A percentile compares a stretch with the other conserved stretches of the same genome.
Conservation (phyloP, 2,888 invertebrate genomes). For the Parnassius glacialis region DNA sequence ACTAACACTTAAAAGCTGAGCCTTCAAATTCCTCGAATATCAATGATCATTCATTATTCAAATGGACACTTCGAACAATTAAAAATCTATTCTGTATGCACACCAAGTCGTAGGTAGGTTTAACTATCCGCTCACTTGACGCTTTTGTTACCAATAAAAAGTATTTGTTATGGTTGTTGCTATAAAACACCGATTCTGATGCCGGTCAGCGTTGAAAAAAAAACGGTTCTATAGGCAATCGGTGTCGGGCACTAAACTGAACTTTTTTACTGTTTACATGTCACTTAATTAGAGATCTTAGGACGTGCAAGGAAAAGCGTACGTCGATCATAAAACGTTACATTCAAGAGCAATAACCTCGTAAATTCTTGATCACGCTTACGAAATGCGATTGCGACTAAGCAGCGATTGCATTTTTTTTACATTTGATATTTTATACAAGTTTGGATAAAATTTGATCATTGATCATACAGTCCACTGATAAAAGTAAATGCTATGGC, state of each 20-base stretch:
- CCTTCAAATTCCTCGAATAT: slow-evolving; percentile 55
- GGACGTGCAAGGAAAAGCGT: slow-evolving; percentile 45
- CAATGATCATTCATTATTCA: slow-evolving; percentile 61
- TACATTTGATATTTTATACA: background rate
- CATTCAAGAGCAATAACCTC: slow-evolving; percentile 35
- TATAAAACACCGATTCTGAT: slow-evolving; percentile 58
- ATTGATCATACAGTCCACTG: too few relatives aligned
- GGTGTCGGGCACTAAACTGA: slow-evolving; percentile 50
- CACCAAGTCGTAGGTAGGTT: slow-evolving; percentile 34
- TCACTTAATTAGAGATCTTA: slow-evolving; percentile 55
- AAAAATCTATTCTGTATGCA: slow-evolving; percentile 71
- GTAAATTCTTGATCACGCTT: slow-evolving; percentile 30
- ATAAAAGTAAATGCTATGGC: too few relatives aligned
- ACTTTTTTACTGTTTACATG: slow-evolving; percentile 56
- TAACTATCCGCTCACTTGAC: slow-evolving; percentile 55
- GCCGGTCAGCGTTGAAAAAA: slow-evolving; percentile 47
- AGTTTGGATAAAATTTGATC: too few relatives aligned
- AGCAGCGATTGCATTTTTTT: slow-evolving; percentile 4
- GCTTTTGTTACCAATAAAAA: slow-evolving; percentile 68
- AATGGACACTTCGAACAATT: slow-evolving; percentile 58
- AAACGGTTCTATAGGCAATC: slow-evolving; percentile 52
- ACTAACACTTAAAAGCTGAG: slow-evolving; percentile 28
- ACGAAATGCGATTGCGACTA: slow-evolving; percentile 20
- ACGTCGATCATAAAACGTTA: slow-evolving; percentile 32
- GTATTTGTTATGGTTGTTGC: slow-evolving; percentile 51